Evolutionary conservation across 1,140 invertebrate species (phyloP), one percentile per base, ranked within the genome.

Genomic region (Caenorhabditis brenneri): DNA sequence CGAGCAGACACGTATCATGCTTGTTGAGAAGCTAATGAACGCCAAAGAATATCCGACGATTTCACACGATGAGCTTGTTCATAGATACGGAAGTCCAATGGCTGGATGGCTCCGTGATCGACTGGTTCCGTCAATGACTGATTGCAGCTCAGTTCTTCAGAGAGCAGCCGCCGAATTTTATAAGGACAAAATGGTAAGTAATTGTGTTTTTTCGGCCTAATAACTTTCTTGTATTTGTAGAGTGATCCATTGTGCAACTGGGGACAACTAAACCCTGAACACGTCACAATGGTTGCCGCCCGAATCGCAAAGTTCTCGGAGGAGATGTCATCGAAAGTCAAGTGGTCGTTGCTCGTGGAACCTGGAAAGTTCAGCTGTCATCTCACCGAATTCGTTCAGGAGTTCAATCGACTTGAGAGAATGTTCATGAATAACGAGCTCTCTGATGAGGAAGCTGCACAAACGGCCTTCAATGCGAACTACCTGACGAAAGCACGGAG

Each of bases 281-380:
- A 49, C 24, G 81, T 53, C 24, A 15, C 55, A 27, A 82, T 65
- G 46, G 84, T 85, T 24, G 84, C 84, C 33, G 36, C 27, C 6
- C 80, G 79, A 27, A 85, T 85, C 33, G 79, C 58, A 5, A 65
- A 51, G 19, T 81, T 81, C 33, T 39, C 53, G 1, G 39, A 74
- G 24, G 49, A 78, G 27, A 81, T 85, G 84, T 84, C 84, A 4
- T 49, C 33, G 6, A 48, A 58, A 69, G 49, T 85, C 16, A 69
- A 80, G 15, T 89, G 86, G 83, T 89, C 88, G 15, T 78, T 90
- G 19, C 74, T 90, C 2, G 81, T 89, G n/a, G 88, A 90, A 39
- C 88, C 89, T 3, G 88, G 88, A 31, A 86, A 84, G 19, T 82
- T 89, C 46, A 81, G 87, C 27, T 87, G 87, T 9, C 88, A 89